Conservation (phyloP, 2,113 vertebrate species). For the Argyrosomus japonicus region DNA sequence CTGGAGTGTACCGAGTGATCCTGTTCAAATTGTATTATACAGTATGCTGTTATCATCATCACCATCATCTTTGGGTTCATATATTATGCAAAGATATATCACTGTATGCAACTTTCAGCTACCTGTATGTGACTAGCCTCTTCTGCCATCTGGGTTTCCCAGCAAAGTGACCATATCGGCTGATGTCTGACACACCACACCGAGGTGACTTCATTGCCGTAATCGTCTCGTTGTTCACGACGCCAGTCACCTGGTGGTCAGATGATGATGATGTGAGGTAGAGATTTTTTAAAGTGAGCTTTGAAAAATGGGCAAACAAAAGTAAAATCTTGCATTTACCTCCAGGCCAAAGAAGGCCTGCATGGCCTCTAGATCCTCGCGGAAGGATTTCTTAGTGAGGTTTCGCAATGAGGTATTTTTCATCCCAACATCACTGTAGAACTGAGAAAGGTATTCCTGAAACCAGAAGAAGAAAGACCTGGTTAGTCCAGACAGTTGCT, state of each 20-base stretch:
- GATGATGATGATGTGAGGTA: neutral
- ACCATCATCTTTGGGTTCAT: neutral
- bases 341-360: constrained; percentile 83
- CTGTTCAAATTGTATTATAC: constrained; percentile 52
- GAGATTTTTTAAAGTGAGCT: neutral
- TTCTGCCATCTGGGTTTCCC: constrained; percentile 83
- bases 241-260: constrained; percentile 72
- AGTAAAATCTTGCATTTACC: constrained; percentile 30
- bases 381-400: constrained; percentile 33
- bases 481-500: neutral
- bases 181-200: constrained; percentile 81
- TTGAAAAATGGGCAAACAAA: neutral
- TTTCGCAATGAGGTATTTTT: constrained; percentile 14
- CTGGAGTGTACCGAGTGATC: constrained; percentile 79
- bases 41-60: neutral
- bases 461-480: neutral
- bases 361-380: constrained; percentile 76
- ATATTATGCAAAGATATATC: neutral
- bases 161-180: constrained; percentile 80
- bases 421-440: constrained; percentile 53
- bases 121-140: constrained; percentile 84
- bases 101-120: neutral
- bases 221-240: constrained; percentile 75
- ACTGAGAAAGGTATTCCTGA: constrained; percentile 73
- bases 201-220: constrained; percentile 80